Conservation (phyloP, 2,113 vertebrate genomes). For the Caracal caracal region DNA sequence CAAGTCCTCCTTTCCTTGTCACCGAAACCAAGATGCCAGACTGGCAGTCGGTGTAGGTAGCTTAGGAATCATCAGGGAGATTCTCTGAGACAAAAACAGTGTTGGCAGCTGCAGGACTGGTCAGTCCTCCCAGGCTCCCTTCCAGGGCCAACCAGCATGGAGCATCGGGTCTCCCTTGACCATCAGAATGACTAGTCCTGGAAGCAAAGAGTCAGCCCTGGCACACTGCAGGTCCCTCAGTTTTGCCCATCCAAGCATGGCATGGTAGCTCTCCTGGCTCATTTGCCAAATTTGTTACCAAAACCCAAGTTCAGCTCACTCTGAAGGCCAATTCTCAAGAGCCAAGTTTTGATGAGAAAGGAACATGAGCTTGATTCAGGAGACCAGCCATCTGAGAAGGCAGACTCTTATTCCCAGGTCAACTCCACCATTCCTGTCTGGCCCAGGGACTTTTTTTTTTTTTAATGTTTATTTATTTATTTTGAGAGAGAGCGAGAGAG, state of each 20-base stretch:
- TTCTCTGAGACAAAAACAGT: neutral
- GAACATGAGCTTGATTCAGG: neutral
- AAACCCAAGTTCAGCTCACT: neutral
- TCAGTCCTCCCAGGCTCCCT: neutral
- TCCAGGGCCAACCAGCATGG: neutral
- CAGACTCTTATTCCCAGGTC: neutral
- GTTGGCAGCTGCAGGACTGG: accelerated
- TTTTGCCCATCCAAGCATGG: neutral
- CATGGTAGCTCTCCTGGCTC: neutral
- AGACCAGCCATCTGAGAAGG: neutral
- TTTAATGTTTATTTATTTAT: too few relatives aligned
- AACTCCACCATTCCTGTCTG: neutral
- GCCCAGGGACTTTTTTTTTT: neutral
- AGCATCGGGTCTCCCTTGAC: neutral
- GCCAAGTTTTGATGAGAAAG: neutral
- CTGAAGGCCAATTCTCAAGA: neutral
- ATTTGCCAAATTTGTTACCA: neutral
- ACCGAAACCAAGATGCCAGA: neutral
- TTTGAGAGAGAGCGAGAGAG: too few relatives aligned
- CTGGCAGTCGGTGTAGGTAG: neutral
- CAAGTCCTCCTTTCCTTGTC: neutral
- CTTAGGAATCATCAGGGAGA: neutral
- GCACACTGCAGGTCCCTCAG: accelerated
- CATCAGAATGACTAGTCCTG: neutral
- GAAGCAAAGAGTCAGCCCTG: neutral